A percentile compares a stretch with the other conserved stretches of the same genome.
Conservation (phyloP, 2,888 invertebrate genomes). For the Apamea anceps region DNA sequence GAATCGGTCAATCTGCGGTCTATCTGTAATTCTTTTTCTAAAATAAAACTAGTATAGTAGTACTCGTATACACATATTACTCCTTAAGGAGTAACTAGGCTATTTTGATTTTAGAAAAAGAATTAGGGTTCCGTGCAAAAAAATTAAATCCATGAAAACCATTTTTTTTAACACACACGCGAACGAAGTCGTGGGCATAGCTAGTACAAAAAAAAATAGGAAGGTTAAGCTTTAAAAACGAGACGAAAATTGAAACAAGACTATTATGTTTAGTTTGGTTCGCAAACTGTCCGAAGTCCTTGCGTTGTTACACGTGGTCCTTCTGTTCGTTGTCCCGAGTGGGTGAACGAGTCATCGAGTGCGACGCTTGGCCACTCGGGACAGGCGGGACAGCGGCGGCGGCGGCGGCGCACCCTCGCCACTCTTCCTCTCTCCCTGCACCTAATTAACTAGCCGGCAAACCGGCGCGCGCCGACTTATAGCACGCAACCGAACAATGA, state of each 20-base stretch:
- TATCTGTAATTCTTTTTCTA: too few species aligned
- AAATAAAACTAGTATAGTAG: too few species aligned
- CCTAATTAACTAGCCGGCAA: conserved; percentile 41
- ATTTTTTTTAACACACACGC: too few species aligned
- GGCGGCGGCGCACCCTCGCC: conserved; percentile 40
- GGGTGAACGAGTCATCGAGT: conserved; percentile 44
- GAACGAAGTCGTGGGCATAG: too few species aligned
- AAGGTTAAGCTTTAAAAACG: background rate
- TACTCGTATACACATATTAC: too few species aligned
- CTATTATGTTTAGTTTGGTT: background rate
- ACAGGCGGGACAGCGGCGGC: background rate
- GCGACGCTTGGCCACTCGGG: conserved; percentile 7
- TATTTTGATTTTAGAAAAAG: too few species aligned
- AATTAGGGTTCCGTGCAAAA: too few species aligned
- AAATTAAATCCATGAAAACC: too few species aligned
- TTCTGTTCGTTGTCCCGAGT: conserved; percentile 10
- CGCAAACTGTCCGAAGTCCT: background rate
- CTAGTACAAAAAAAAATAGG: too few species aligned
- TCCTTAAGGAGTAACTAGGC: too few species aligned
- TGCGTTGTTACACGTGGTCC: background rate
- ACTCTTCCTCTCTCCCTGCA: conserved; percentile 24
- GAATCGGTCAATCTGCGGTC: too few species aligned
- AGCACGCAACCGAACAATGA: conserved; percentile 32
- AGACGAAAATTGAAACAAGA: background rate
- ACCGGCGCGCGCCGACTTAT: conserved; percentile 2